Evolutionary conservation across 2,888 invertebrate species (phyloP).

Genomic region (Pemphredon lugubris): DNA sequence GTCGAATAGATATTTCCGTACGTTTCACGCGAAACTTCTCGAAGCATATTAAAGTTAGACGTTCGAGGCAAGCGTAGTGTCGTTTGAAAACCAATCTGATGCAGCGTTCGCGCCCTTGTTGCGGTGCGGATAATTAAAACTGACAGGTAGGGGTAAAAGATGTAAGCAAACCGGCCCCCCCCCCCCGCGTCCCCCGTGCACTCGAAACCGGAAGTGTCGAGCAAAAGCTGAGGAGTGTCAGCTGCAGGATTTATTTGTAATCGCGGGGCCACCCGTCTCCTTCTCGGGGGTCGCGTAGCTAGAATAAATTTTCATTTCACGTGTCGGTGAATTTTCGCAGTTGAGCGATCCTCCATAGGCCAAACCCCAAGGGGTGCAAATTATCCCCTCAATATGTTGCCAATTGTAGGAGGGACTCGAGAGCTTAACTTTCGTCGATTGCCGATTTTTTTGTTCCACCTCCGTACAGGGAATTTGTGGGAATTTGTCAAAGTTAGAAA

Average conservation of each 20-base stretch:
- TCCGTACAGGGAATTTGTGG: no score
- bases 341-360: constrained; percentile 69
- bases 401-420: constrained; percentile 63
- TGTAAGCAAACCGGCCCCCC: no score
- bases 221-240: constrained; percentile 38
- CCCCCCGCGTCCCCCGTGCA: neutral
- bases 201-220: constrained; percentile 8
- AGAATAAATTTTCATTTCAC: constrained; percentile 77
- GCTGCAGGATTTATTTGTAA: constrained; percentile 52
- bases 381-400: constrained; percentile 77
- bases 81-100: no score
- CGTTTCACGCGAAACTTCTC: no score
- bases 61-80: no score
- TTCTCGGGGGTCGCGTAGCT: constrained; percentile 29
- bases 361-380: constrained; percentile 67
- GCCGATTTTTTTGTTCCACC: constrained; percentile 21
- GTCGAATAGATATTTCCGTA: no score
- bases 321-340: constrained; percentile 72
- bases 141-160: no score
- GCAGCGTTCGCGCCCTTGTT: no score
- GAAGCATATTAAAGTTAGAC: no score
- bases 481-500: no score
- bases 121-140: no score
- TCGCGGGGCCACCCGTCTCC: constrained; percentile 37
- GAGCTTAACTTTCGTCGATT: constrained; percentile 33